Evolutionary conservation across 2,888 invertebrate species (phyloP).

Genomic region (Monoplex corrugatus): DNA sequence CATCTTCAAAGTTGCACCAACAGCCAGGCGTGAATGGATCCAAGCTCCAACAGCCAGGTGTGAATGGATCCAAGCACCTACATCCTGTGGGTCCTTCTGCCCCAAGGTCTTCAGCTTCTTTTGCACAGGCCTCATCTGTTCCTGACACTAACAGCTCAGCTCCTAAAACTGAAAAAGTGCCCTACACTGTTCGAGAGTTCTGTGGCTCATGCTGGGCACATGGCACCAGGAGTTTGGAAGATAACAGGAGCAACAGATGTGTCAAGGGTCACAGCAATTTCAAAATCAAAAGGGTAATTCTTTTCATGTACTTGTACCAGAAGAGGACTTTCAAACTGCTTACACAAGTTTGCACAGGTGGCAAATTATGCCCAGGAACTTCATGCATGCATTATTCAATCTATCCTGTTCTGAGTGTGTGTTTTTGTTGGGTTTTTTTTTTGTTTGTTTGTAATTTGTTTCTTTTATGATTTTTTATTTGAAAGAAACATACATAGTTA

Average conservation of each 20-base stretch:
- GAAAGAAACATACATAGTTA: no score
- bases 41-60: background rate
- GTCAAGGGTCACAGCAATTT: constrained; percentile 67
- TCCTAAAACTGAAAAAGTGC: constrained; percentile 53
- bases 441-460: no score
- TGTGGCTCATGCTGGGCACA: constrained; percentile 76
- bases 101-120: background rate
- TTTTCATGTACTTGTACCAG: no score
- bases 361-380: no score
- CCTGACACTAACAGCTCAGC: background rate
- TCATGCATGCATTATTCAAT: no score
- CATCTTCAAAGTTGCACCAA: no score
- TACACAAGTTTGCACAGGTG: no score
- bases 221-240: constrained; percentile 69
- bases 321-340: no score
- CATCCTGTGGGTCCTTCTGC: background rate
- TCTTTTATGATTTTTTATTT: no score
- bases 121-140: constrained; percentile 24
- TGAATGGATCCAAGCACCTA: background rate
- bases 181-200: constrained; percentile 67
- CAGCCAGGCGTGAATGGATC: no score
- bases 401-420: no score
- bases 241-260: constrained; percentile 69
- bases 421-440: no score
- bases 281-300: constrained; percentile 23